Conservation (phyloP, 1,140 invertebrate genomes). For the Rhyacophila brunnea region DNA sequence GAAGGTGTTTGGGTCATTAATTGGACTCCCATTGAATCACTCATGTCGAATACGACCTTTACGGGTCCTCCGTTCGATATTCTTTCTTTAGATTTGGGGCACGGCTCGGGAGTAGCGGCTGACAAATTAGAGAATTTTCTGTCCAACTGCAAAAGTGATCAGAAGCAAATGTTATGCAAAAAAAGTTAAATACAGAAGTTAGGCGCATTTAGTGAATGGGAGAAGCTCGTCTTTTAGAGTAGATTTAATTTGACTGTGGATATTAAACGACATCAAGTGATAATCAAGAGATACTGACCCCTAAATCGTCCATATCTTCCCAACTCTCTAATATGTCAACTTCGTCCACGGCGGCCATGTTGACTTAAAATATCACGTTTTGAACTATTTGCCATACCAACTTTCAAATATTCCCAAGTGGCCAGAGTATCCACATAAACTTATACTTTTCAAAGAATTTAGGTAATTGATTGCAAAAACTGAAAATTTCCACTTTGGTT, state of each 20-base stretch:
- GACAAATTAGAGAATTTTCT: slow-evolving; percentile 12
- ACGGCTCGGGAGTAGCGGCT: slow-evolving; percentile 5
- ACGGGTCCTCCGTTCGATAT: slow-evolving; percentile 6
- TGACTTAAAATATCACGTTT: slow-evolving; percentile 23
- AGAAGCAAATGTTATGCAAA: slow-evolving; percentile 24
- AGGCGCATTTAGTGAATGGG: neutral
- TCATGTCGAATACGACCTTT: slow-evolving; percentile 15
- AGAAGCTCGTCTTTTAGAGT: neutral
- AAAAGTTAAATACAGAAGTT: neutral
- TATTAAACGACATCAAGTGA: too few relatives aligned
- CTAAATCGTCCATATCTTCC: slow-evolving; percentile 79
- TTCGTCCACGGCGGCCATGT: slow-evolving; percentile 55
- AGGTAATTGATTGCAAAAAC: too few relatives aligned
- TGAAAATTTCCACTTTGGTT: too few relatives aligned
- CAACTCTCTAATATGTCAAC: slow-evolving; percentile 69
- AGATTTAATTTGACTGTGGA: too few relatives aligned
- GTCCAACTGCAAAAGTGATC: slow-evolving; percentile 20
- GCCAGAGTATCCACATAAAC: too few relatives aligned
- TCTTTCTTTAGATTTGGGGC: neutral
- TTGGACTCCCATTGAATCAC: slow-evolving; percentile 11
- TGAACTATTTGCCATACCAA: too few relatives aligned
- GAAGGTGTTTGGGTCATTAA: slow-evolving; percentile 56
- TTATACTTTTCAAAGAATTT: too few relatives aligned
- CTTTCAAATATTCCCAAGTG: too few relatives aligned
- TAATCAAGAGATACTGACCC: slow-evolving; percentile 42